Conservation (phyloP, 1,140 invertebrate species). For the Arion vulgaris region DNA sequence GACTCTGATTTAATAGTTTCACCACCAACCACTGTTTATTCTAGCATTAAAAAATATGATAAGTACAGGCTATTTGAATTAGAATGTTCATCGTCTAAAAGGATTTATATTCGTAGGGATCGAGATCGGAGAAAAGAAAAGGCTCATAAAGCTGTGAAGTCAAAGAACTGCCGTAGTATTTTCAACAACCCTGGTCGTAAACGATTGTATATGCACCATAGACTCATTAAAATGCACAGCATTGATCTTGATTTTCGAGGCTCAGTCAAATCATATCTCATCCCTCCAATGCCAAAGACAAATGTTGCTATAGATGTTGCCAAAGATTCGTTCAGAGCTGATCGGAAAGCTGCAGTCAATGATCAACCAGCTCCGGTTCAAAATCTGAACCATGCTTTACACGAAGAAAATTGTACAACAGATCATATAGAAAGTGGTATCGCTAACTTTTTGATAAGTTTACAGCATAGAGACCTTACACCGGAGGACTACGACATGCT, state of each 20-base stretch:
- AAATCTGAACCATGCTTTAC: constrained; percentile 55
- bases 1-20: not conserved
- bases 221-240: constrained; percentile 56
- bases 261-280: constrained; percentile 33
- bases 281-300: constrained; percentile 26
- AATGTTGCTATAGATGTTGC: constrained; percentile 33
- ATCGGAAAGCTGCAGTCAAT: not conserved
- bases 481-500: constrained; percentile 68
- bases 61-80: constrained; percentile 17
- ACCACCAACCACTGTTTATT: not conserved
- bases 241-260: constrained; percentile 38
- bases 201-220: constrained; percentile 60
- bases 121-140: constrained; percentile 55
- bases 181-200: constrained; percentile 62
- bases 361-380: constrained; percentile 45
- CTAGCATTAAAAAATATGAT: constrained; percentile 4
- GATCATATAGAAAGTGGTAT: constrained; percentile 46
- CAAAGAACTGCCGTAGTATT: constrained; percentile 58
- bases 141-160: constrained; percentile 59
- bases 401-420: constrained; percentile 48
- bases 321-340: not conserved
- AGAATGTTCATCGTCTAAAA: constrained; percentile 26
- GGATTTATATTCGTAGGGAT: constrained; percentile 51
- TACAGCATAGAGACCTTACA: constrained; percentile 64
- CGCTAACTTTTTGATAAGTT: constrained; percentile 53